Conservation (phyloP, 2,888 invertebrate genomes). For the Tillus elongatus region DNA sequence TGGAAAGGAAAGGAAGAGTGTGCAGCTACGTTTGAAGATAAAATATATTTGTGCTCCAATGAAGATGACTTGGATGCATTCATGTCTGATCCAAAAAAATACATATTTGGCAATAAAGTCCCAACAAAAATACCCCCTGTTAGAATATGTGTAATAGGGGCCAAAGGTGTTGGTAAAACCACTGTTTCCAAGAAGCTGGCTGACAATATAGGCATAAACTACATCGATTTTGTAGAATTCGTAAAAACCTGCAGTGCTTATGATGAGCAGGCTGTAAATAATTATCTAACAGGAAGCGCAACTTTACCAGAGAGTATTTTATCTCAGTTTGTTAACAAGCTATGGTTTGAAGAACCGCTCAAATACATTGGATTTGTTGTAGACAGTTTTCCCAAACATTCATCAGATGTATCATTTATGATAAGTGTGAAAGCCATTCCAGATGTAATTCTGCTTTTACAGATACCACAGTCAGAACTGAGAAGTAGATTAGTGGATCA, state of each 20-base stretch:
- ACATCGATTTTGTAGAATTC: slow-evolving; percentile 42
- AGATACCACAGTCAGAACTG: slow-evolving; percentile 30
- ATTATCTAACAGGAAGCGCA: slow-evolving; percentile 46
- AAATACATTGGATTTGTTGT: slow-evolving; percentile 47
- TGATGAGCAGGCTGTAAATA: slow-evolving; percentile 20
- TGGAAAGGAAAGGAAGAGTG: slow-evolving; percentile 55
- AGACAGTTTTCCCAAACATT: slow-evolving; percentile 53
- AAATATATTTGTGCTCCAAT: slow-evolving; percentile 47
- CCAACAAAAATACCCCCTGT: slow-evolving; percentile 43
- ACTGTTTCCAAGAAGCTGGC: slow-evolving; percentile 45
- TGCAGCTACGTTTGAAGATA: slow-evolving; percentile 45
- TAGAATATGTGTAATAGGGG: slow-evolving; percentile 51
- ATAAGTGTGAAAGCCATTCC: slow-evolving; percentile 46
- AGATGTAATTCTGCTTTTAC: slow-evolving; percentile 49
- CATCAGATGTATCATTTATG: slow-evolving; percentile 49
- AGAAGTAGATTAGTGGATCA: slow-evolving; percentile 25
- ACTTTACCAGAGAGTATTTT: slow-evolving; percentile 43
- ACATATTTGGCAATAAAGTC: slow-evolving; percentile 43
- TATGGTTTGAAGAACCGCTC: slow-evolving; percentile 49
- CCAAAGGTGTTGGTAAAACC: slow-evolving; percentile 48
- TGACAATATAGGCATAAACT: slow-evolving; percentile 47
- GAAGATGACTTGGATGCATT: slow-evolving; percentile 46
- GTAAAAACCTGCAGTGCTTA: slow-evolving; percentile 24
- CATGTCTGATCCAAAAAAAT: slow-evolving; percentile 44
- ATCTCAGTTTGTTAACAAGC: slow-evolving; percentile 39